phyloP scores from a whole-genome alignment of 2,113 vertebrate genomes.

The Electrona antarctica region DNA sequence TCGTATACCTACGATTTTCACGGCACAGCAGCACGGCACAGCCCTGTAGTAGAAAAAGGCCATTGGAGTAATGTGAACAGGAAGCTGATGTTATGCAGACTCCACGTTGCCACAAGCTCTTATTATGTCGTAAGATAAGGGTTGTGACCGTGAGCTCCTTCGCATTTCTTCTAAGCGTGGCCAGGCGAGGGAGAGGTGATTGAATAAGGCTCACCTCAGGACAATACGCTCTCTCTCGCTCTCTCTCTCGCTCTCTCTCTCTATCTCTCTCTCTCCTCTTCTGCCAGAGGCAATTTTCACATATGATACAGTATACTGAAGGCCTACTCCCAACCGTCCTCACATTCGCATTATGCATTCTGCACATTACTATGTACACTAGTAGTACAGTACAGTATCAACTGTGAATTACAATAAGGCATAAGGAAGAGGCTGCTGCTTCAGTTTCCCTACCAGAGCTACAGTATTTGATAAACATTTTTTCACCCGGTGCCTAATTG shows the following conservation, averaged over 20 bases:
- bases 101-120: constrained; percentile 23
- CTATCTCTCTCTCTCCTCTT: constrained; percentile 23
- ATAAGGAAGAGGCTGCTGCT: constrained; percentile 29
- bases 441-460: neutral
- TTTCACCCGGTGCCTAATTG: too few relatives aligned
- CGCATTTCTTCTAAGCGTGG: constrained; percentile 10
- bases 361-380: constrained; percentile 4
- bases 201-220: constrained; percentile 55
- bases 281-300: constrained; percentile 37
- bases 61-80: too few relatives aligned
- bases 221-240: constrained; percentile 31
- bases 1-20: too few relatives aligned
- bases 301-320: constrained; percentile 6
- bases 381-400: neutral
- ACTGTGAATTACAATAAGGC: constrained; percentile 9
- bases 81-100: constrained; percentile 3
- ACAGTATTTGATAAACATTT: constrained; percentile 11
- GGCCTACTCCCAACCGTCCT: constrained; percentile 3
- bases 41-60: too few relatives aligned
- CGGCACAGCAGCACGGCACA: too few relatives aligned
- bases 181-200: constrained; percentile 44
- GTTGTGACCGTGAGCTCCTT: constrained; percentile 22
- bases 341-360: constrained; percentile 23
- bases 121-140: constrained; percentile 41
- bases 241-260: constrained; percentile 31